Base-by-base conservation (phyloP, 2,888 invertebrate genomes). In the Apodemia duryi region DNA sequence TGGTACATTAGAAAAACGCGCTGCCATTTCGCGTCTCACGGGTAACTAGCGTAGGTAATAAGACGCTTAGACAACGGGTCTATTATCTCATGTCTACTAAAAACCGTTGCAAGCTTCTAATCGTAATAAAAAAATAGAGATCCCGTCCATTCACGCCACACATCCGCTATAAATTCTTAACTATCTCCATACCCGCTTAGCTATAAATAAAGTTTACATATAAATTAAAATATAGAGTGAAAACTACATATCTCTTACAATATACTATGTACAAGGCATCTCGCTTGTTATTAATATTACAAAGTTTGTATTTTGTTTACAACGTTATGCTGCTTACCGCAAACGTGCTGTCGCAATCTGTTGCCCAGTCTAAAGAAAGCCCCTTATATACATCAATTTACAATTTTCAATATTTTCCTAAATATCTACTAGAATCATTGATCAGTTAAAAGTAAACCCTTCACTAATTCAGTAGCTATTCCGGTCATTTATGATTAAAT, bases 221-320 rank as follows among this genome's bases (percentile, higher is more conserved):
- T 87, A 87, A 88, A 89, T 88, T 89, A 88, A 86, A 89, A 86
- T 85, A 87, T 87, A 86, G 83, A 90, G 74, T 89, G 89, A 88
- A 88, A 90, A 86, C 87, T 91, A 91, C 89, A 86, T 81, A 85
- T 86, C 83, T 86, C 85, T 88, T 89, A 88, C 67, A 75, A 76
- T 80, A 83, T 80, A 86, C 75, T 89, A 90, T 90, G 79, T 91
- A 91, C 91, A 90, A 90, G 89, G 90, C 90, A 86, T 87, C 83
- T 83, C 83, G 80, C 78, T 80, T 77, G 77, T 73, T 76, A 76
- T 74, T 72, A 78, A 79, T 76, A 77, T 76, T 72, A 74, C 76
- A 74, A 72, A 72, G 68, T 74, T 73, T 74, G 75, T 80, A 71
- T 76, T 74, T 75, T 74, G 74, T 77, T 76, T 70, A 68, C 70